Base-by-base conservation (phyloP, 2,113 vertebrate species). In the Arvicanthis niloticus region DNA sequence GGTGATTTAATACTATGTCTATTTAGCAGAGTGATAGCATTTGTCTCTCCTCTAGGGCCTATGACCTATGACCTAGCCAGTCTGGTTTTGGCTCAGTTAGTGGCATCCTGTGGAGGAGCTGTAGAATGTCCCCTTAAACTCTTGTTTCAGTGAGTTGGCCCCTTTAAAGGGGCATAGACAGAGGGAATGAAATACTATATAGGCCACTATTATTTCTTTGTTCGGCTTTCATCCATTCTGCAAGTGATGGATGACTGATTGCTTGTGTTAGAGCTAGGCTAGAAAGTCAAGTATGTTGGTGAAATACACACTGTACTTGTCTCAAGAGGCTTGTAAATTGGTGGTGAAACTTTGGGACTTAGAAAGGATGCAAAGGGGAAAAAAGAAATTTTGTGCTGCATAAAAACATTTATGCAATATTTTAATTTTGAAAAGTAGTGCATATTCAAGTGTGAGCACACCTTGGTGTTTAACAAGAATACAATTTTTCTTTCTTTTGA, bases 361-460 rank as follows among this genome's bases (percentile, higher is more conserved):
- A 58, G 81, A 85, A 89, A 45, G 67, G 91, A 31, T 9, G n/a
- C 60, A 78, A 51, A 51, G 51, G 51, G 9, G 11, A 89, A 85
- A 91, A 60, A 62, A 70, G 19, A 16, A 65, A 76, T 29, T 92
- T 85, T 3, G 7, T 2, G 22, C 67, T 70, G 51, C 82, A 81
- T 88, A 21, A 0, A 65, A 72, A 15, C 24, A 45, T 73, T 77
- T 62, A 26, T 37, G 62, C 1, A 94, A 24, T 75, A 70, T 58
- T 21, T 93, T 92, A 72, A 89, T 70, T 94, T 53, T 10, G 19
- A 92, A 96, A 89, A 37, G 34, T 75, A 65, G 89, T 77, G 48
- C 40, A 70, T 26, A 89, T 24, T 56, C 10, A 73, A 9, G 31
- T 31, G 10, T 42, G 42, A 81, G 60, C 29, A 34, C 0, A 75